These are phyloP conservation scores for Poecilobothrus nobilitatus DNA, from an alignment of 2,888 invertebrate genomes.

Conservation along the genomic window DNA sequence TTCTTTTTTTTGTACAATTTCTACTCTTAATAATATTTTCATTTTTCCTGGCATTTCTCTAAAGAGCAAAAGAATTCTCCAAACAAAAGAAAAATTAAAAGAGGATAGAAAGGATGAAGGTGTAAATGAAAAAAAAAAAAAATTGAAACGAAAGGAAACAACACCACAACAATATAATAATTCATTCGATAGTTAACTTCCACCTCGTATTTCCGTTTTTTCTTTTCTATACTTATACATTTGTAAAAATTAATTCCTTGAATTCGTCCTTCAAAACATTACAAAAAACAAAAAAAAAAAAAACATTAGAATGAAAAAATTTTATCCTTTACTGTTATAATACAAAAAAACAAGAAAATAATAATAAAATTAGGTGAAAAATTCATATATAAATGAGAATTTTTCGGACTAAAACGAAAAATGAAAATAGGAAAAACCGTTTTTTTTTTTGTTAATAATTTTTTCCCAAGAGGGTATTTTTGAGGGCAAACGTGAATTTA, in stretches of 20 bases:
- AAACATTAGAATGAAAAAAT: no score
- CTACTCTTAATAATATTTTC: no score
- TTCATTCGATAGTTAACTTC: conserved; percentile 4
- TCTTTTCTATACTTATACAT: not conserved
- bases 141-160: no score
- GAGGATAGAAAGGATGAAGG: no score
- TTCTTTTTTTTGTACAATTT: not conserved
- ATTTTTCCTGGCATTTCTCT: no score
- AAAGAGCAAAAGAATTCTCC: no score
- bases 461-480: not conserved
- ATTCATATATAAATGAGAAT: not conserved
- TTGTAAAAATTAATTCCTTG: not conserved
- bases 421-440: not conserved
- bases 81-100: no score
- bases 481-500: not conserved
- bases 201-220: not conserved
- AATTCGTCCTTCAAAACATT: no score
- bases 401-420: not conserved
- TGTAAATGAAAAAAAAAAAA: no score
- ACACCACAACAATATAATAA: not conserved
- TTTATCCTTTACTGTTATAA: no score
- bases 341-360: no score
- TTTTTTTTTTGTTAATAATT: not conserved
- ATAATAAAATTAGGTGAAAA: not conserved
- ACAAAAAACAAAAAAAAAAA: no score